Percentiles rank a stretch among this genome's conserved stretches.
These are phyloP conservation scores for Polyommatus iphigenia DNA, from an alignment of 2,888 invertebrate species.

Conservation along the genomic window DNA sequence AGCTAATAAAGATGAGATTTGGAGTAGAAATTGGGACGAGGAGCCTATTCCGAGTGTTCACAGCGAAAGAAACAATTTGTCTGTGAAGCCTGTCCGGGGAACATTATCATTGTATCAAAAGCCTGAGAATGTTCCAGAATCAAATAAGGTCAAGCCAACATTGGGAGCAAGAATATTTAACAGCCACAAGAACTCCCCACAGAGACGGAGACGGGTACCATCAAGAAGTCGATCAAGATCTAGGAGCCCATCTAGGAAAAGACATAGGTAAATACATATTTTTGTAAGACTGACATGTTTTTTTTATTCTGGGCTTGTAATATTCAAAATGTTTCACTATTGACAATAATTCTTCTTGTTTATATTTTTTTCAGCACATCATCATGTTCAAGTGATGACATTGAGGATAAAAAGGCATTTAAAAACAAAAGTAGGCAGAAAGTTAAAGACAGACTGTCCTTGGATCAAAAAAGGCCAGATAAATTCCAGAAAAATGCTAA, in stretches of 20 bases:
- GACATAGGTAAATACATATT: constrained; percentile 58
- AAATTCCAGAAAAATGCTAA: constrained; percentile 76
- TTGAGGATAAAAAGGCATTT: constrained; percentile 70
- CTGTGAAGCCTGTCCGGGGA: constrained; percentile 82
- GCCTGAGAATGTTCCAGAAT: constrained; percentile 57
- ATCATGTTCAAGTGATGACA: constrained; percentile 76
- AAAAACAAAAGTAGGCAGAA: constrained; percentile 73
- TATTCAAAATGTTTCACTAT: not conserved
- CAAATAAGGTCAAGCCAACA: constrained; percentile 42
- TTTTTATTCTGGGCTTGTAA: not conserved
- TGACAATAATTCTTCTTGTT: not conserved
- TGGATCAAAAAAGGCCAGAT: constrained; percentile 66
- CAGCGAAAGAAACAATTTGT: constrained; percentile 86
- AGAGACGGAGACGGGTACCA: constrained; percentile 59
- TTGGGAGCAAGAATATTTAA: constrained; percentile 49
- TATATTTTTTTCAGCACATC: constrained; percentile 67
- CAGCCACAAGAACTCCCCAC: constrained; percentile 60
- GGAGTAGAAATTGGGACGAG: constrained; percentile 95
- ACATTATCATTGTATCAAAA: constrained; percentile 82
- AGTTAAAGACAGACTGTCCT: constrained; percentile 80
- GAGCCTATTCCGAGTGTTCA: constrained; percentile 95
- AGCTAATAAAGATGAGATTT: constrained; percentile 91
- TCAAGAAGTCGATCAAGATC: constrained; percentile 69
- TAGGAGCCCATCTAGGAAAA: constrained; percentile 75
- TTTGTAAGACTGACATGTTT: not conserved